Conservation (phyloP, 1,140 invertebrate species). For the Aricia agestis region DNA sequence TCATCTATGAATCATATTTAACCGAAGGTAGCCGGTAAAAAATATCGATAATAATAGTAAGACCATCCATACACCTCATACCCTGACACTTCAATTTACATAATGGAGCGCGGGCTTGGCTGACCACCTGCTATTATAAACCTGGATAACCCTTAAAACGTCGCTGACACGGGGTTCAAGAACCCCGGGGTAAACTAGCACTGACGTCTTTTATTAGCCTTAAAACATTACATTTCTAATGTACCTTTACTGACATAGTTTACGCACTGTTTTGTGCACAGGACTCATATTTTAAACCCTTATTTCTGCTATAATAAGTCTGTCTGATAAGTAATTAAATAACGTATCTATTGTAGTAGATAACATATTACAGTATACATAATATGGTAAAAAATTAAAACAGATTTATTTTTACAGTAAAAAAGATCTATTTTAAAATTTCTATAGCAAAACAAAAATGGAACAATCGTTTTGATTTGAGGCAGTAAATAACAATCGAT, state of each 20-base stretch:
- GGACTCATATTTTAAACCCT: too few species aligned
- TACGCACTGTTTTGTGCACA: too few species aligned
- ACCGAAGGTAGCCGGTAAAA: background rate
- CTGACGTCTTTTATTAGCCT: background rate
- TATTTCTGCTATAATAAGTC: too few species aligned
- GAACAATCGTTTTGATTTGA: background rate
- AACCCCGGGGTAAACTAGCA: constrained; percentile 13
- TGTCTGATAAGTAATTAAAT: too few species aligned
- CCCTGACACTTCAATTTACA: constrained; percentile 55
- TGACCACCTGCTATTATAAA: constrained; percentile 50
- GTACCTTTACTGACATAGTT: background rate
- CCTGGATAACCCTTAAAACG: constrained; percentile 30
- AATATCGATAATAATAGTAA: background rate
- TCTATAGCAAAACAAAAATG: background rate
- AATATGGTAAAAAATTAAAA: too few species aligned
- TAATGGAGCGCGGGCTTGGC: constrained; percentile 47
- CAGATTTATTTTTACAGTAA: too few species aligned
- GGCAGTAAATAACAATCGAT: constrained; percentile 32
- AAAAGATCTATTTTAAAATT: background rate
- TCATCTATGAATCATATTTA: too few species aligned
- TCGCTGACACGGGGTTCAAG: constrained; percentile 31
- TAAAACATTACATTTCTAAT: background rate
- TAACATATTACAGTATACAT: too few species aligned
- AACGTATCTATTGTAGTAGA: too few species aligned
- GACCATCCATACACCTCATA: constrained; percentile 28